Evolutionary conservation across 2,113 vertebrate species (phyloP), one percentile per base, ranked within the genome.

Genomic region (Ictalurus furcatus): DNA sequence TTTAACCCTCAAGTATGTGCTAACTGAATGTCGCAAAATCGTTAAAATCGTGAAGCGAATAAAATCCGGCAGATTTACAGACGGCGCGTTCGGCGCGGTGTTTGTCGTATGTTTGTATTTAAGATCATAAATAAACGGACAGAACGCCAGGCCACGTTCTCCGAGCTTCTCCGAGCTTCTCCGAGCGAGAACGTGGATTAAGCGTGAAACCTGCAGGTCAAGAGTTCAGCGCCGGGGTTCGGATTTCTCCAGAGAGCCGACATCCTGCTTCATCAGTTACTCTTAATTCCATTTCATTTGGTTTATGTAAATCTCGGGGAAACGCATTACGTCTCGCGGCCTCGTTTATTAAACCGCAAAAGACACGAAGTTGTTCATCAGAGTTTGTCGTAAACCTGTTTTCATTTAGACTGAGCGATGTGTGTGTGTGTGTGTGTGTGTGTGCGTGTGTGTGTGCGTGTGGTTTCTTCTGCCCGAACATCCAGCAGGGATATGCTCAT

Each of bases 151-250:
- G 28, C 30, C 37, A n/a, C 61, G 6, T 52, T 85, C 59, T 65
- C 82, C 0, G 12, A 44, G 58, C 44, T 52, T 85, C 59, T 65
- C 82, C 0, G 12, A 44, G 58, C 44, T 56, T 85, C 13, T 17
- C 11, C 8, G 25, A 30, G 19, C 0, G 37, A 40, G 34, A 87
- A 61, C 59, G 25, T 37, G n/a, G 63, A n/a, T 82, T 94, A 92
- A 93, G 94, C 92, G 93, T n/a, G n/a, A 93, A 93, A 91, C 93
- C 87, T 11, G 93, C 94, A 94, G 95, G 95, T 95, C 95, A 95
- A 90, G 93, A 94, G 96, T 95, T 96, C 95, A 96, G 90, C 44
- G 61, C 61, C 59, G 74, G 82, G 56, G 81, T 58, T 89, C 54
- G 34, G 61, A 88, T 90, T 87, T 88, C 90, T 92, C 90, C 54